Base-by-base conservation (phyloP, 1,140 invertebrate species). In the Zaprionus camerounensis region DNA sequence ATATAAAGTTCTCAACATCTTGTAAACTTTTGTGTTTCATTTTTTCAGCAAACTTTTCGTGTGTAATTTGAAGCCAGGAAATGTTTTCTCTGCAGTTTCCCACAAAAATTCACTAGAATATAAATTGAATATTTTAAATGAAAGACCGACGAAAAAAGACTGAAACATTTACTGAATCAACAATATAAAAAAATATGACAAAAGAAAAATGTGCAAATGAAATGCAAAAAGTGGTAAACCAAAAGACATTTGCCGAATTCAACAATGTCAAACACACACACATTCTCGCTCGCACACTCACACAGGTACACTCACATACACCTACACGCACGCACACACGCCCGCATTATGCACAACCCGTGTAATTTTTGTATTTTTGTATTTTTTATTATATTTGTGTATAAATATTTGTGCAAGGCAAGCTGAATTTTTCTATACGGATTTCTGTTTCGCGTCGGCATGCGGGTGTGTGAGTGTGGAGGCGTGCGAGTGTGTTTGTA, bases 391-490 rank as follows among this genome's bases (percentile, higher is more conserved):
- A 69, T 49, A 38, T 17, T 36, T 49, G 34, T 82, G 70, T 85
- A 86, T 86, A 86, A 86, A 86, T 86, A 86, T 86, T 86, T 86
- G 82, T 87, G 83, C 84, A 88, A 87, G 84, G 84, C 88, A 87
- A 88, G 84, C 84, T 58, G 78, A 88, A 87, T 88, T 88, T 88
- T 87, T 87, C 83, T 87, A 87, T 83, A 88, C 75, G 73, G 38
- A 66, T 56, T 66, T 71, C 63, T 67, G 74, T 36, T 41, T 55
- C 41, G 73, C 17, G 51, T 63, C 53, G 55, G 53, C 71, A 24
- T 80, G 46, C 36, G 46, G 51, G 53, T 62, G 66, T 78, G 20
- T 76, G 46, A 38, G 46, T 56, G 71, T 74, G 72, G 69, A 82
- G 75, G 80, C 75, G 67, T 55, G 17, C 20, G 5, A 34, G 38